phyloP scores from a whole-genome alignment of 2,113 vertebrate genomes.

The Bettongia penicillata region DNA sequence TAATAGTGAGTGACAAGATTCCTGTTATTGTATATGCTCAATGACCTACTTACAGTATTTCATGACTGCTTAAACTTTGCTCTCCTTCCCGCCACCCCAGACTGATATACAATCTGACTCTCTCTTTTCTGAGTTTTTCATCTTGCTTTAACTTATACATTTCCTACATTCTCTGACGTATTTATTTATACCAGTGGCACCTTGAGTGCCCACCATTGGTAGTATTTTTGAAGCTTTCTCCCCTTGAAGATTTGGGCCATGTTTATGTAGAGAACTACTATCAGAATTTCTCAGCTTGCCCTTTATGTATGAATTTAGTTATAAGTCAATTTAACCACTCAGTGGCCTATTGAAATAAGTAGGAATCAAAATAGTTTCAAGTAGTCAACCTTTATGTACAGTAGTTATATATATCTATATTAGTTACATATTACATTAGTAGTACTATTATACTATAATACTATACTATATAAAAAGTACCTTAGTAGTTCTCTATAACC shows the following conservation, averaged over 20 bases:
- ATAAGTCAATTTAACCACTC: not conserved
- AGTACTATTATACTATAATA: not conserved
- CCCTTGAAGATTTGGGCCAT: not conserved
- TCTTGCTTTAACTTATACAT: not conserved
- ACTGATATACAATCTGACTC: not conserved
- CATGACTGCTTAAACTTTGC: conserved; percentile 56
- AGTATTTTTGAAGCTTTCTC: not conserved
- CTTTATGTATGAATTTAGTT: not conserved
- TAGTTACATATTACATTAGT: not conserved
- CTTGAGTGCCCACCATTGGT: not conserved
- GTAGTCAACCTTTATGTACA: not conserved
- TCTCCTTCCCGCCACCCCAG: not conserved
- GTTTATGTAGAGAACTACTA: not conserved
- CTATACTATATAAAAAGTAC: not conserved
- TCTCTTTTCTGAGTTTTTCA: not conserved
- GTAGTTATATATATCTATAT: not conserved
- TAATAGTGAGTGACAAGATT: conserved; percentile 46
- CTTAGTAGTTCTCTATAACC: not conserved
- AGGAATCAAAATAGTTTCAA: not conserved
- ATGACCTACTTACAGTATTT: conserved; percentile 68
- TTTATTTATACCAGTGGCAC: not conserved
- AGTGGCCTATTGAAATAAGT: not conserved
- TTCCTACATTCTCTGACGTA: not conserved
- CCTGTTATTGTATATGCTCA: conserved; percentile 47
- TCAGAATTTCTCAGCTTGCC: not conserved